These are phyloP conservation scores for Chiloscyllium punctatum DNA, from an alignment of 2,797 vertebrate species.

Conservation along the genomic window DNA sequence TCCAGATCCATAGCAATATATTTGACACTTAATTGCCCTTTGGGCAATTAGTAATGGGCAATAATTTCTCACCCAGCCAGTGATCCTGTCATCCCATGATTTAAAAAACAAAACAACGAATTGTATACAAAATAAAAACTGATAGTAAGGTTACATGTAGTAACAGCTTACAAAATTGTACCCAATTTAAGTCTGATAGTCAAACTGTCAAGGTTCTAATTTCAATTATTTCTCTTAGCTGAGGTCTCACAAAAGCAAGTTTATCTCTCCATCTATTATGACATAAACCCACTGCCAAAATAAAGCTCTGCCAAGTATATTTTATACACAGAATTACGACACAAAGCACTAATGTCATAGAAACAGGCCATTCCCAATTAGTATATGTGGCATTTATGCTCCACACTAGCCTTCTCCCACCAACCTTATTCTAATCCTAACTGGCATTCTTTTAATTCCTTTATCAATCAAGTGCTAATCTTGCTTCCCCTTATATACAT, in stretches of 20 bases:
- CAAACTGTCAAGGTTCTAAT: neutral
- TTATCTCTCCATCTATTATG: neutral
- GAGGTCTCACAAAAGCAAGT: neutral
- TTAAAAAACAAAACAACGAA: neutral
- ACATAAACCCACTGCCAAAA: neutral
- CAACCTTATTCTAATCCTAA: neutral
- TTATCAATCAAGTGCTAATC: neutral
- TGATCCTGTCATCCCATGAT: no score
- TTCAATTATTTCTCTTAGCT: neutral
- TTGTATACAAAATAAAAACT: neutral
- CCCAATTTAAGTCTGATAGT: neutral
- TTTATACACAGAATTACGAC: neutral
- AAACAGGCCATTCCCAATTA: neutral
- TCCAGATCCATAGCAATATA: no score
- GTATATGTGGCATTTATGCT: neutral
- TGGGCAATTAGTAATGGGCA: no score
- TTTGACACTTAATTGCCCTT: no score
- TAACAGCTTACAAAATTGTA: neutral
- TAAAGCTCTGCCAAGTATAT: neutral
- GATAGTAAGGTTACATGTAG: neutral
- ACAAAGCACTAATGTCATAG: neutral
- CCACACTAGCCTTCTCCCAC: neutral
- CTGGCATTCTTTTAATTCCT: neutral
- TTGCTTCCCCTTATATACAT: neutral
- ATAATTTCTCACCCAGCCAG: no score